Evolutionary conservation across 2,888 invertebrate genomes (phyloP).

Genomic region (Xylophagus ater): DNA sequence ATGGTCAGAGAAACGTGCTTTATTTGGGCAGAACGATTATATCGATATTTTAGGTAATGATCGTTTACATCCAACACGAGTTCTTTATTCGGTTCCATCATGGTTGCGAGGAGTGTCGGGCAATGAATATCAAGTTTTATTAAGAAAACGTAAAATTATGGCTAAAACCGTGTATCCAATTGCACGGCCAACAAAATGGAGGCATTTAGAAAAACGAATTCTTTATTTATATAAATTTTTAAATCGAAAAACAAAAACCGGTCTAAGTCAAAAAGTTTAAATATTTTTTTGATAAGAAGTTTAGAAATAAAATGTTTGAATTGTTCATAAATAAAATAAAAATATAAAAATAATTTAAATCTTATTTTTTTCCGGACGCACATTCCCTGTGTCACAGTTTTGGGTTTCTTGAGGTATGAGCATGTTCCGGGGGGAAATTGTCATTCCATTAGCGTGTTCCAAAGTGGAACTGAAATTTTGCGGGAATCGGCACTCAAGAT

Average conservation of each 20-base stretch:
- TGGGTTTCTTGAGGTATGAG: too few relatives aligned
- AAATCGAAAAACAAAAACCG: conserved; percentile 70
- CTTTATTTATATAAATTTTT: conserved; percentile 62
- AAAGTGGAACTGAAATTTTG: too few relatives aligned
- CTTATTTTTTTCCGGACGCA: too few relatives aligned
- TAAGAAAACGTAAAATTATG: conserved; percentile 62
- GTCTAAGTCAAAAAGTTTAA: conserved; percentile 37
- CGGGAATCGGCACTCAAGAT: too few relatives aligned
- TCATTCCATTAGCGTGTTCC: too few relatives aligned
- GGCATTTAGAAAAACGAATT: conserved; percentile 60
- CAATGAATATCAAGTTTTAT: conserved; percentile 61
- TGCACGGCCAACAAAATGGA: conserved; percentile 67
- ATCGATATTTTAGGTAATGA: conserved; percentile 90
- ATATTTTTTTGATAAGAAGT: too few relatives aligned
- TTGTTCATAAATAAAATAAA: too few relatives aligned
- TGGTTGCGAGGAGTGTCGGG: conserved; percentile 86
- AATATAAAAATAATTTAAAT: too few relatives aligned
- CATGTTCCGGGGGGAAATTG: too few relatives aligned
- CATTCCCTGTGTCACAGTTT: too few relatives aligned
- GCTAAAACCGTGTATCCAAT: conserved; percentile 45
- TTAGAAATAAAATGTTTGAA: too few relatives aligned
- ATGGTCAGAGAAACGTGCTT: conserved; percentile 67
- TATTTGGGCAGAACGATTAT: conserved; percentile 94
- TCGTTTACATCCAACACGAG: conserved; percentile 66
- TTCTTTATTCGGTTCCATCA: conserved; percentile 72